Evolutionary conservation across 2,888 invertebrate genomes (phyloP).

Genomic region (Heliconius hortense): DNA sequence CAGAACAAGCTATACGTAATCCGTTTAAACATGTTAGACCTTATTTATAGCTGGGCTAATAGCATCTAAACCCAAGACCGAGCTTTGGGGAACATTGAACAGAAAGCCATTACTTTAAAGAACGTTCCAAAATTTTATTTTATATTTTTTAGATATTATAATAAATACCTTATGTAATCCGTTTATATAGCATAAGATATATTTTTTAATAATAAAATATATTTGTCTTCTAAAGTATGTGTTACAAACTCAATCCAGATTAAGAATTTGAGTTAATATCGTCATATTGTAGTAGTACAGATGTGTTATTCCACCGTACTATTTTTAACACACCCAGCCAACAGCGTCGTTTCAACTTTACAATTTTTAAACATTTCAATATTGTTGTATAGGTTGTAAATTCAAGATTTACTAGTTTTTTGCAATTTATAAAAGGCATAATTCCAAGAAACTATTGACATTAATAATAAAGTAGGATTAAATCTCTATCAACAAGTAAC

Average conservation of each 20-base stretch:
- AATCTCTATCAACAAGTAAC: background rate
- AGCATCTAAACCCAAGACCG: slow-evolving; percentile 66
- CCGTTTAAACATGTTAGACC: slow-evolving; percentile 73
- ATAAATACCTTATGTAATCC: background rate
- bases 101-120: slow-evolving; percentile 42
- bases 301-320: no score
- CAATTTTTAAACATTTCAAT: no score
- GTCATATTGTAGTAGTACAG: no score
- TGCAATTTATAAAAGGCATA: no score
- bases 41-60: slow-evolving; percentile 78
- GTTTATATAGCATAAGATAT: no score
- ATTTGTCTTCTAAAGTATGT: background rate
- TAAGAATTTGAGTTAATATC: no score
- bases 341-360: background rate
- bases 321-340: background rate
- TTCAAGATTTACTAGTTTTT: no score
- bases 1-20: slow-evolving; percentile 73
- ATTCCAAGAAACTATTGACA: background rate
- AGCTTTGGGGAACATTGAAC: slow-evolving; percentile 55
- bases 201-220: background rate
- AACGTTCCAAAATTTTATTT: slow-evolving; percentile 27
- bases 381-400: no score
- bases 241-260: background rate
- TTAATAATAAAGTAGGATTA: background rate
- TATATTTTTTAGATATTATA: slow-evolving; percentile 14